These are phyloP conservation scores for Rhadina sibilatrix DNA, from an alignment of 2,113 vertebrate species.

Conservation along the genomic window DNA sequence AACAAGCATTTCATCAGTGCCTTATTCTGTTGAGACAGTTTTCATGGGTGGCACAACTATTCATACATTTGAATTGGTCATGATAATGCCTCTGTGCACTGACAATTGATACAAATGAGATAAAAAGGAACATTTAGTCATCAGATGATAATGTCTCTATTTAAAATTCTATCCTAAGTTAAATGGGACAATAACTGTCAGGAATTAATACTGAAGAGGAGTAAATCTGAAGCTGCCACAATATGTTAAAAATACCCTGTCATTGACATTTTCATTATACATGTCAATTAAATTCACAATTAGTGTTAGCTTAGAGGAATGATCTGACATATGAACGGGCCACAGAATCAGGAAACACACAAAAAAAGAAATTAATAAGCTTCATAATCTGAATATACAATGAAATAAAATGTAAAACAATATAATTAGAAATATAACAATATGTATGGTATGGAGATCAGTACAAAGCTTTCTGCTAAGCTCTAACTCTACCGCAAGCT, in stretches of 20 bases:
- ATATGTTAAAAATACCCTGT: conserved; percentile 12
- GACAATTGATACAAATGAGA: conserved; percentile 16
- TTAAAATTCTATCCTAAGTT: conserved; percentile 21
- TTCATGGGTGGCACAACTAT: neutral
- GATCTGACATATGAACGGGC: neutral
- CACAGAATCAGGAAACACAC: neutral
- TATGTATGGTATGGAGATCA: neutral
- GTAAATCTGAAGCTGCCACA: neutral
- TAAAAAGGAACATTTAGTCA: conserved; percentile 25
- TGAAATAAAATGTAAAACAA: neutral
- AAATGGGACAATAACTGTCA: conserved; percentile 17
- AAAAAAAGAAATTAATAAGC: neutral
- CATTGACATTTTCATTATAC: neutral
- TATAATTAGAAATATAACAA: neutral
- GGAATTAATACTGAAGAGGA: neutral
- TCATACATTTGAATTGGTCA: neutral
- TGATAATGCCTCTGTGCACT: neutral
- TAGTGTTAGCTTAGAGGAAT: neutral
- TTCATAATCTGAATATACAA: neutral
- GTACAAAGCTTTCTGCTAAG: neutral
- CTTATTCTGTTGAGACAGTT: neutral
- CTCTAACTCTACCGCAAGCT: neutral
- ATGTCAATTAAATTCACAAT: neutral
- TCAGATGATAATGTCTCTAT: neutral
- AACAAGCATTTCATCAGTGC: neutral